Evolutionary conservation across 2,888 invertebrate genomes (phyloP).

Genomic region (Fragum sueziense): DNA sequence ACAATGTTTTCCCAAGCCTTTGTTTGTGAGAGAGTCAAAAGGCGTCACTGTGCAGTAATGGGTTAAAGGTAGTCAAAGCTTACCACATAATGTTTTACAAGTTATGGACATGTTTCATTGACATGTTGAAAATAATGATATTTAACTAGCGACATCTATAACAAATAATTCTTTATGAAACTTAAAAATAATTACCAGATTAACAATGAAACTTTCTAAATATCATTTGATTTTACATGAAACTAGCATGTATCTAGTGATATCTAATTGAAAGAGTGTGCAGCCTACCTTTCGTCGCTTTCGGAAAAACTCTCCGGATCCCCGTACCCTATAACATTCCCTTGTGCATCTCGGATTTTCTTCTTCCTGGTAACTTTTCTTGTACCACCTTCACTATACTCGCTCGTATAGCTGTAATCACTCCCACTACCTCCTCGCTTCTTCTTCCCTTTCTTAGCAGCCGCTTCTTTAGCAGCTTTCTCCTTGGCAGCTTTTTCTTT

Average conservation of each 20-base stretch:
- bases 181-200: too few relatives aligned
- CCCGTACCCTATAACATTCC: constrained; percentile 79
- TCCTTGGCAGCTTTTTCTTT: constrained; percentile 55
- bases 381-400: constrained; percentile 79
- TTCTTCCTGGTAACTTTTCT: constrained; percentile 69
- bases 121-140: too few relatives aligned
- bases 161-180: too few relatives aligned
- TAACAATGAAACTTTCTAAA: too few relatives aligned
- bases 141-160: too few relatives aligned
- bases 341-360: constrained; percentile 77
- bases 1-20: too few relatives aligned
- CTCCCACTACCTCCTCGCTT: constrained; percentile 77
- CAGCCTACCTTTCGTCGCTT: constrained; percentile 70
- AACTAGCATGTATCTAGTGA: background rate
- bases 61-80: too few relatives aligned
- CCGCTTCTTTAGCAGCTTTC: constrained; percentile 51
- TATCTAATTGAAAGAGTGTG: background rate
- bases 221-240: background rate
- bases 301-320: constrained; percentile 63
- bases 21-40: too few relatives aligned
- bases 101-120: too few relatives aligned
- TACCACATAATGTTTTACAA: too few relatives aligned
- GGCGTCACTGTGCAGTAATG: too few relatives aligned
- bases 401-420: constrained; percentile 79
- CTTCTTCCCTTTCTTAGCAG: constrained; percentile 64